Conservation (phyloP, 2,797 vertebrate species). For the Arrhamphus sclerolepis region DNA sequence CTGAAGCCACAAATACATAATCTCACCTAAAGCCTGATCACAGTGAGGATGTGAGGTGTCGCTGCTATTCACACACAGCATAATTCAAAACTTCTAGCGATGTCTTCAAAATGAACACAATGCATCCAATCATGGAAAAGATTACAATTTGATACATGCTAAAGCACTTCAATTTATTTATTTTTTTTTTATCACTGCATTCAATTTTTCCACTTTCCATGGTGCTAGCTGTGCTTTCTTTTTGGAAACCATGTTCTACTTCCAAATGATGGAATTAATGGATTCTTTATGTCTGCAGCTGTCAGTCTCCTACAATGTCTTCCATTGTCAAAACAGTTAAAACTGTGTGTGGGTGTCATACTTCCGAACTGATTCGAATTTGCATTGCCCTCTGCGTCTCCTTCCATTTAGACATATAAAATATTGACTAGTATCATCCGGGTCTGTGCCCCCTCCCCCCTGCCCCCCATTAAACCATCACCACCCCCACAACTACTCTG, state of each 20-base stretch:
- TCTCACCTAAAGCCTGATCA: slow-evolving; percentile 64
- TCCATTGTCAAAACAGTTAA: slow-evolving; percentile 51
- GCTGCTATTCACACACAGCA: slow-evolving; percentile 39
- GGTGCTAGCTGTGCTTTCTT: slow-evolving; percentile 29
- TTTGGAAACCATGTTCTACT: slow-evolving; percentile 41
- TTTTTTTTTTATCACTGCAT: too few relatives aligned
- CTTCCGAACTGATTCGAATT: slow-evolving; percentile 74
- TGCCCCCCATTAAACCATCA: slow-evolving; percentile 48
- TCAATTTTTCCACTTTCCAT: slow-evolving; percentile 37
- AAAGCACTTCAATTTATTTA: slow-evolving; percentile 43
- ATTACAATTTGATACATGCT: slow-evolving; percentile 69
- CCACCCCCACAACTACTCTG: slow-evolving; percentile 52
- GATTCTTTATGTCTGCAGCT: slow-evolving; percentile 45
- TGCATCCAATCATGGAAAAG: slow-evolving; percentile 55
- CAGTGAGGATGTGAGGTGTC: slow-evolving; percentile 27
- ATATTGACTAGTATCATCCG: slow-evolving; percentile 80
- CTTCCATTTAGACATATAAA: slow-evolving; percentile 79
- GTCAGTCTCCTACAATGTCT: slow-evolving; percentile 35
- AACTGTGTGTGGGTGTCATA: slow-evolving; percentile 55
- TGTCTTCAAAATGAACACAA: slow-evolving; percentile 34
- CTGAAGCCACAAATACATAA: slow-evolving; percentile 64
- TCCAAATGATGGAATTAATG: slow-evolving; percentile 61
- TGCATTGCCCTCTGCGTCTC: slow-evolving; percentile 74
- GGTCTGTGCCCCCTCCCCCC: slow-evolving; percentile 52
- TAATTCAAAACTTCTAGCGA: slow-evolving; percentile 51